These are phyloP conservation scores for Drosophila cognata DNA, from an alignment of 2,888 invertebrate species.

Conservation along the genomic window DNA sequence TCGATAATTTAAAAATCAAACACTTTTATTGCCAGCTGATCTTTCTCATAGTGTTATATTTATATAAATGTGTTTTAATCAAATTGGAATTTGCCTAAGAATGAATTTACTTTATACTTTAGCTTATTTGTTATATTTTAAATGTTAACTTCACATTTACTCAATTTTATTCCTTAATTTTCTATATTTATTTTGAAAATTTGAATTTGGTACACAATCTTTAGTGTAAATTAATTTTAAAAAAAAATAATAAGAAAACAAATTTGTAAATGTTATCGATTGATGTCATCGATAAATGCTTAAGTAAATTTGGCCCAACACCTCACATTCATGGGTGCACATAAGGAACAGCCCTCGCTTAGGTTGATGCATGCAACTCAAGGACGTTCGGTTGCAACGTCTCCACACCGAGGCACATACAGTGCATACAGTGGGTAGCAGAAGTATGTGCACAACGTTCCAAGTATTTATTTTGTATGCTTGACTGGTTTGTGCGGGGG, in stretches of 20 bases:
- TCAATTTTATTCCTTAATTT: neutral
- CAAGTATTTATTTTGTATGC: conserved; percentile 35
- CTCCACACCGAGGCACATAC: neutral
- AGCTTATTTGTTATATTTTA: neutral
- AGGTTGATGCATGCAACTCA: conserved; percentile 30
- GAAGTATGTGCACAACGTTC: conserved; percentile 31
- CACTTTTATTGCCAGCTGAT: neutral
- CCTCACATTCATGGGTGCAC: neutral
- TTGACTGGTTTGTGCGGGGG: conserved; percentile 23
- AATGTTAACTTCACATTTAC: neutral
- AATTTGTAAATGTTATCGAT: neutral
- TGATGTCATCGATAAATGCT: neutral
- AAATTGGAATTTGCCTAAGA: neutral
- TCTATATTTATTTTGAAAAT: neutral
- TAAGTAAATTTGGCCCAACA: neutral
- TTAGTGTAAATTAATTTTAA: neutral
- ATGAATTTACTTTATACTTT: neutral
- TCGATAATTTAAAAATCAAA: neutral
- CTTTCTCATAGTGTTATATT: neutral
- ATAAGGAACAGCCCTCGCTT: conserved; percentile 31
- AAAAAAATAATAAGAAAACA: neutral
- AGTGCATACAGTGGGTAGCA: conserved; percentile 21
- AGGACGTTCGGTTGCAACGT: conserved; percentile 53
- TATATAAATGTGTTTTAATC: neutral
- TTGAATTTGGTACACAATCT: neutral